Evolutionary conservation across 2,113 vertebrate genomes (phyloP).

Genomic region (Coturnix japonica): DNA sequence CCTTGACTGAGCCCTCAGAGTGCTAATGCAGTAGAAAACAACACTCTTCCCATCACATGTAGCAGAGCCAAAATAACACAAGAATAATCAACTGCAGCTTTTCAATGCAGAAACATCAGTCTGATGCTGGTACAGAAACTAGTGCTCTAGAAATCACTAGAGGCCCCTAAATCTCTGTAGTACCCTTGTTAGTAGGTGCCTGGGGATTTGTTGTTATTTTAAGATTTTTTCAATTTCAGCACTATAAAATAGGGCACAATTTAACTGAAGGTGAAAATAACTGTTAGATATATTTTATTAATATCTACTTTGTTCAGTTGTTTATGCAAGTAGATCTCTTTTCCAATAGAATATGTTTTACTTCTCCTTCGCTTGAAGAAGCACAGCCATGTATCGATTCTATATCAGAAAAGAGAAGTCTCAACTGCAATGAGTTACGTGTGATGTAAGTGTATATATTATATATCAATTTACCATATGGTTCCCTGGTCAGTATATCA

Average conservation of each 20-base stretch:
- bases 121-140: not conserved
- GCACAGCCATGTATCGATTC: not conserved
- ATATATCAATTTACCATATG: constrained; percentile 53
- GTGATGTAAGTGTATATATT: not conserved
- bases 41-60: not conserved
- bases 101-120: not conserved
- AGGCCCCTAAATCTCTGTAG: constrained; percentile 47
- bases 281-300: constrained; percentile 40
- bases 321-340: not conserved
- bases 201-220: constrained; percentile 61
- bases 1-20: not conserved
- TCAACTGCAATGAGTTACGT: not conserved
- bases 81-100: not conserved
- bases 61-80: not conserved
- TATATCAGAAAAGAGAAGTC: not conserved
- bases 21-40: not conserved
- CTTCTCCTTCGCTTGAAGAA: constrained; percentile 4
- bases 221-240: constrained; percentile 50
- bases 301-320: not conserved
- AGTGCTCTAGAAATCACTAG: constrained; percentile 22
- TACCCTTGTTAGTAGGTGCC: constrained; percentile 33
- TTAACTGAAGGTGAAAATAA: constrained; percentile 54
- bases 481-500: constrained; percentile 40
- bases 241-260: constrained; percentile 43
- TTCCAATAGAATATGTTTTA: not conserved